phyloP scores from a whole-genome alignment of 2,888 invertebrate species.

The Graphium colonna region DNA sequence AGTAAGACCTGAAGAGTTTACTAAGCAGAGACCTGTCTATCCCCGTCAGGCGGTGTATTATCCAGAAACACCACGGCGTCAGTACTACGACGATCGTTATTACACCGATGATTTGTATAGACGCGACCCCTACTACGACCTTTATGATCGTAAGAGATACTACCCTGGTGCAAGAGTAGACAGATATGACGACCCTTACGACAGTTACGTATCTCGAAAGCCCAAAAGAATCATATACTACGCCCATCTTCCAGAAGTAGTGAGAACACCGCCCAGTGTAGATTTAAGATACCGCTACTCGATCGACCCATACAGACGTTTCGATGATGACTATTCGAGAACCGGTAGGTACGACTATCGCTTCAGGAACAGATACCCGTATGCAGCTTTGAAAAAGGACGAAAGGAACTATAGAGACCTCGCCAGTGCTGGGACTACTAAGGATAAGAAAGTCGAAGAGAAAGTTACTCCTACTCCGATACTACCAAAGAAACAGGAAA shows the following conservation, averaged over 20 bases:
- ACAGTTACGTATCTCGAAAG: slow-evolving; percentile 64
- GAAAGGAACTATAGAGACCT: slow-evolving; percentile 70
- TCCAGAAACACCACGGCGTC: slow-evolving; percentile 66
- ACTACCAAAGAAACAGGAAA: slow-evolving; percentile 59
- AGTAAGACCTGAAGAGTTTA: slow-evolving; percentile 59
- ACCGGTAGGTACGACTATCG: slow-evolving; percentile 69
- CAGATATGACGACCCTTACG: slow-evolving; percentile 65
- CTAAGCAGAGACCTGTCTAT: slow-evolving; percentile 61
- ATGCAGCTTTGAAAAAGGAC: slow-evolving; percentile 66
- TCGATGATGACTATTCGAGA: slow-evolving; percentile 63
- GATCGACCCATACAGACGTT: slow-evolving; percentile 64
- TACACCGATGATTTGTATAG: slow-evolving; percentile 63
- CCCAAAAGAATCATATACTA: slow-evolving; percentile 85
- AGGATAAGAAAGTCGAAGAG: slow-evolving; percentile 67
- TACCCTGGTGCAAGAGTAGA: slow-evolving; percentile 57
- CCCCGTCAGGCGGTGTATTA: slow-evolving; percentile 72
- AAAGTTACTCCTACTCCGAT: slow-evolving; percentile 71
- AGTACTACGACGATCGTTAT: slow-evolving; percentile 62
- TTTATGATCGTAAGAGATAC: slow-evolving; percentile 57
- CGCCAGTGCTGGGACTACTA: slow-evolving; percentile 63
- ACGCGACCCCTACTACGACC: slow-evolving; percentile 65
- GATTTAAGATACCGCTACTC: slow-evolving; percentile 77
- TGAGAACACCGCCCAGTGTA: slow-evolving; percentile 80
- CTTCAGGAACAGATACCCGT: slow-evolving; percentile 65
- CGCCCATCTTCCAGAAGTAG: slow-evolving; percentile 84